Evolutionary conservation across 2,113 vertebrate species (phyloP).

Genomic region (Geococcyx californianus): DNA sequence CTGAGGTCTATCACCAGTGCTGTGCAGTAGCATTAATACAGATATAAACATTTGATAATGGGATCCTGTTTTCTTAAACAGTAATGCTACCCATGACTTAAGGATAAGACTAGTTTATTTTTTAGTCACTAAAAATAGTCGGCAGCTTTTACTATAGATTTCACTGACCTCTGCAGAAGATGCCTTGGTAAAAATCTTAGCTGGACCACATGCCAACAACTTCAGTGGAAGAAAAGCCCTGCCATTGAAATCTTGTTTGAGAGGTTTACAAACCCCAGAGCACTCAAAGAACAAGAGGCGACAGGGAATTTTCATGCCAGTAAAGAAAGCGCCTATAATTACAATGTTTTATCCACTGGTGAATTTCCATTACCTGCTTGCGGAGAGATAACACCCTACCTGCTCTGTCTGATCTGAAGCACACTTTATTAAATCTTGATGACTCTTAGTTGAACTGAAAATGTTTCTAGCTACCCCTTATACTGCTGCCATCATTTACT

Average conservation of each 20-base stretch:
- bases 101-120: neutral
- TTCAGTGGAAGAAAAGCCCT: neutral
- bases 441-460: neutral
- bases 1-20: neutral
- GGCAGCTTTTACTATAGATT: neutral
- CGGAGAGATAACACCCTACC: neutral
- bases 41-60: neutral
- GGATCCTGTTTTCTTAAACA: neutral
- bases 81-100: neutral
- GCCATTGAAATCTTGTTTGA: neutral
- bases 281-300: neutral
- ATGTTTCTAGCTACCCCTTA: neutral
- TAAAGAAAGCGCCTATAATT: neutral
- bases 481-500: neutral
- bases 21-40: neutral
- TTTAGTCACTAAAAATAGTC: neutral
- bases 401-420: neutral
- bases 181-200: neutral
- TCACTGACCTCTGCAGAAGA: neutral
- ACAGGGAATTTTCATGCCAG: neutral
- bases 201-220: neutral
- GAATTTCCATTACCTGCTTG: neutral
- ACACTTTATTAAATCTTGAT: neutral
- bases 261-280: neutral
- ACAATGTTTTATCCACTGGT: neutral